Evolutionary conservation across 2,113 vertebrate genomes (phyloP).

Genomic region (Acanthochromis polyacanthus): DNA sequence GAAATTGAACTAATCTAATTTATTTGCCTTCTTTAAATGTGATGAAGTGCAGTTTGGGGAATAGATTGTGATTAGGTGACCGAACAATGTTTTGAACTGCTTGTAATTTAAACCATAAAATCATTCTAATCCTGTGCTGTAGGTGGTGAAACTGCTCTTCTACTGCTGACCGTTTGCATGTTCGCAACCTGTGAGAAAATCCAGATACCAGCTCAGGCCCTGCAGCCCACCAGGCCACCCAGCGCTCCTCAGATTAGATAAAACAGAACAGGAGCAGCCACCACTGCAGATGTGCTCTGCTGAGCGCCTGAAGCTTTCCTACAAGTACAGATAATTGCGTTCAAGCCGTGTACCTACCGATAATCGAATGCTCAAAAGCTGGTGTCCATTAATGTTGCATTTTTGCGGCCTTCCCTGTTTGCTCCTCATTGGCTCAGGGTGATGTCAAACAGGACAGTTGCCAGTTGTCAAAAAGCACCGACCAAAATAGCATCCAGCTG

Average conservation of each 20-base stretch:
- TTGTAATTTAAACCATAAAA: neutral
- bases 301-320: conserved; percentile 16
- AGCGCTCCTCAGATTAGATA: conserved; percentile 58
- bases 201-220: conserved; percentile 38
- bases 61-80: neutral
- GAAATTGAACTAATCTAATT: too few species aligned
- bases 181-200: conserved; percentile 26
- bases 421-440: conserved; percentile 34
- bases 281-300: conserved; percentile 21
- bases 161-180: conserved; percentile 21
- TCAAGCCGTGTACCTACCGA: conserved; percentile 7
- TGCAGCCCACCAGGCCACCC: conserved; percentile 46
- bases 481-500: conserved; percentile 70
- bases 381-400: conserved; percentile 33
- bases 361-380: conserved; percentile 42
- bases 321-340: conserved; percentile 10
- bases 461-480: conserved; percentile 64
- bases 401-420: conserved; percentile 20
- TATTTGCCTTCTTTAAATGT: too few species aligned
- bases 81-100: neutral
- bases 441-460: conserved; percentile 59
- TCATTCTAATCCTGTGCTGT: neutral
- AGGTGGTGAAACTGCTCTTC: conserved; percentile 2
- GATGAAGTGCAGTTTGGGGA: neutral
- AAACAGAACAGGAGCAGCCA: conserved; percentile 40